Conservation (phyloP, 2,797 vertebrate genomes). For the Malurus splendens region DNA sequence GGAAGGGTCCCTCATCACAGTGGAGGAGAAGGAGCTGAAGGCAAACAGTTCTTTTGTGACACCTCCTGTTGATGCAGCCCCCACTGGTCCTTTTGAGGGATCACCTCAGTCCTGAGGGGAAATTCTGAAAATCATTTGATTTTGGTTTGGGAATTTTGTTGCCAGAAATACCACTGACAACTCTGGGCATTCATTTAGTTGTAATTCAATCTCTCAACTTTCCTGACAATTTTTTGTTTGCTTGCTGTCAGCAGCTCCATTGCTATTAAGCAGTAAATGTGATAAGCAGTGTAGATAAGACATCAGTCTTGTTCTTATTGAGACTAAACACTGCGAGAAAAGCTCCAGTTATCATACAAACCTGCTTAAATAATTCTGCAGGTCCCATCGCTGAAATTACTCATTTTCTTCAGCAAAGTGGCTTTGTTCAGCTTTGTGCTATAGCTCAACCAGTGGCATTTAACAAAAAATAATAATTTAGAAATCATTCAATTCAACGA, state of each 20-base stretch:
- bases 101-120: neutral
- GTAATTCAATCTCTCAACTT: neutral
- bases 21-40: neutral
- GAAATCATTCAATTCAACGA: neutral
- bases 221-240: neutral
- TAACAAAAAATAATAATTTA: neutral
- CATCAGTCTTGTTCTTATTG: neutral
- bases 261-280: neutral
- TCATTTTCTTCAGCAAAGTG: neutral
- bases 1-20: neutral
- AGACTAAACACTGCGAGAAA: neutral
- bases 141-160: neutral
- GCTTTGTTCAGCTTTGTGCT: neutral
- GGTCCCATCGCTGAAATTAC: neutral
- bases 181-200: neutral
- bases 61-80: neutral
- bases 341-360: neutral
- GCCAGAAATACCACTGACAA: neutral
- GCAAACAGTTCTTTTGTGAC: neutral
- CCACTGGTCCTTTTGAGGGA: fast-evolving
- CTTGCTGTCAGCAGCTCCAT: neutral
- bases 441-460: neutral
- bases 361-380: slow-evolving; percentile 10
- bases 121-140: neutral
- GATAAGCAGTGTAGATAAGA: neutral